Conservation (phyloP, 2,888 invertebrate genomes). For the Pogonocherus hispidulus region DNA sequence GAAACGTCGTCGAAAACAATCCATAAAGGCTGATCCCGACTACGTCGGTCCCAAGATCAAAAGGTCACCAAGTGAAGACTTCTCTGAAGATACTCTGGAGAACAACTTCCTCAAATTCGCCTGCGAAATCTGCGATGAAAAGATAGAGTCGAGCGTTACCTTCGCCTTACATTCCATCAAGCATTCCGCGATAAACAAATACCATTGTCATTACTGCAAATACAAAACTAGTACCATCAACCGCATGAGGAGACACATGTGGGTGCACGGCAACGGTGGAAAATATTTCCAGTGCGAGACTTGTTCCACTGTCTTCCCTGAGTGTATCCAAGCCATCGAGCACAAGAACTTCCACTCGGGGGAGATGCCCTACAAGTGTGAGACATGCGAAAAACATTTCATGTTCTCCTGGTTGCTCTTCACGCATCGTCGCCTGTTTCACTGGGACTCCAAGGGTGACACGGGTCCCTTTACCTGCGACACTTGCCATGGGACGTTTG, state of each 20-base stretch:
- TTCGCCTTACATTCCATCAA: conserved; percentile 62
- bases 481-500: conserved; percentile 48
- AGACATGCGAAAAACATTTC: conserved; percentile 68
- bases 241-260: conserved; percentile 53
- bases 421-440: conserved; percentile 65
- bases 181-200: conserved; percentile 59
- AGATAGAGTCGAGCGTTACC: conserved; percentile 66
- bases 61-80: not conserved
- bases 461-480: conserved; percentile 40
- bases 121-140: conserved; percentile 72
- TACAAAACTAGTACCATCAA: conserved; percentile 53
- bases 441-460: conserved; percentile 30
- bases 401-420: conserved; percentile 62
- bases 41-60: conserved; percentile 15
- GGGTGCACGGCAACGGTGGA: conserved; percentile 42
- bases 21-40: conserved; percentile 25
- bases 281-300: conserved; percentile 42
- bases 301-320: conserved; percentile 46
- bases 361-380: conserved; percentile 63
- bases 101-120: conserved; percentile 60
- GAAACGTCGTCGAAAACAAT: conserved; percentile 4
- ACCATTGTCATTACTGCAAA: conserved; percentile 62
- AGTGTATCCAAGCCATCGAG: conserved; percentile 52
- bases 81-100: conserved; percentile 45
- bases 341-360: conserved; percentile 63